Evolutionary conservation across 2,797 vertebrate genomes (phyloP), one percentile per base, ranked within the genome.

Genomic region (Muscicapa comitata): DNA sequence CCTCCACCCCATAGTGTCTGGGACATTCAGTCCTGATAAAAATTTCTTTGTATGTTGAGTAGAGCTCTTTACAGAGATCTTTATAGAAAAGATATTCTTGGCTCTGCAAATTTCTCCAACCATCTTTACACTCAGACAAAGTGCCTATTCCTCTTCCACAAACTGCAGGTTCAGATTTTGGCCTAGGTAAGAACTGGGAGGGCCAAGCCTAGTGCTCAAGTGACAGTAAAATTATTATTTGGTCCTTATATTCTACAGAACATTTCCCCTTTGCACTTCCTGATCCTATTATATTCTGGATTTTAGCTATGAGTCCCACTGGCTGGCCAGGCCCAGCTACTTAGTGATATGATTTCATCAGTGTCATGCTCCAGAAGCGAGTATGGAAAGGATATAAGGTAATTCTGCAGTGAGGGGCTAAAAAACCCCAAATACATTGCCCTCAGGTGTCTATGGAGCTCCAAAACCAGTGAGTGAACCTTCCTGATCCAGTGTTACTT

Each of bases 361-460:
- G 37, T 59, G 23, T 25, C n/a, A 31, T n/a, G 0, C 1, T 51
- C 18, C 3, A 6, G 51, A 8, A 54, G 1, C 0, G 0, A 85
- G 1, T 11, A 45, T 1, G 11, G 17, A 77, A 68, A 68, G 53
- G 4, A 29, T 10, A 28, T 21, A 61, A 33, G 26, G 4, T 11
- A 54, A 63, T 31, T 81, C 37, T 81, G 18, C 9, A 31, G 29
- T 3, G 11, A 3, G 1, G 35, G 3, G 47, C 7, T 6, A 20
- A 11, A 12, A 35, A 67, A 0, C 11, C 0, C 9, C 21, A 35
- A 5, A 19, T 8, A 2, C n/a, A 20, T 55, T 81, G 7, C 10
- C 3, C 15, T 58, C 54, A 50, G 25, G 3, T 33, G 31, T 58
- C 19, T 16, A 6, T 7, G n/a, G 10, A 63, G 5, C 18, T 42